A percentile compares a stretch with the other conserved stretches of the same genome.
Evolutionary conservation across 2,797 vertebrate genomes (phyloP).

Genomic region (Parauchenoglanis ngamensis): DNA sequence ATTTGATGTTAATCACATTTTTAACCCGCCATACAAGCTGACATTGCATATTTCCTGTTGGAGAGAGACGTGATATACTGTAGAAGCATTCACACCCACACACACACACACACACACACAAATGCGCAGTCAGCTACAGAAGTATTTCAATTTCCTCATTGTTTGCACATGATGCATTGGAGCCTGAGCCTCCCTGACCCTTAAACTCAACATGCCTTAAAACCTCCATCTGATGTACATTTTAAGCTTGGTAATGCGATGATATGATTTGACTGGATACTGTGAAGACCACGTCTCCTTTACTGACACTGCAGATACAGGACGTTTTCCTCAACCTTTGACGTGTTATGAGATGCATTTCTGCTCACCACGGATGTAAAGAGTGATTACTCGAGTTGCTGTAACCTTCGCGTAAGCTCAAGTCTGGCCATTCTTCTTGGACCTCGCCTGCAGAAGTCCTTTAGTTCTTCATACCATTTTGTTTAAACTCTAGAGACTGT

Average conservation of each 20-base stretch:
- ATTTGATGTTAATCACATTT: constrained; percentile 3
- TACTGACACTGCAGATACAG: not conserved
- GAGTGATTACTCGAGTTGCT: not conserved
- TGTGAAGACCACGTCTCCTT: not conserved
- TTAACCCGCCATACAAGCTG: not conserved
- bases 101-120: not conserved
- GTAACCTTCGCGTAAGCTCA: not conserved
- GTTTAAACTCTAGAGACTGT: not conserved
- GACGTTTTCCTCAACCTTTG: not conserved
- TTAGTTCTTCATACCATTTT: not conserved
- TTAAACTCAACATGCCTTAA: too few relatives aligned
- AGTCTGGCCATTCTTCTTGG: not conserved
- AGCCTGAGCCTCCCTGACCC: not conserved
- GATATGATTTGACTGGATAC: not conserved
- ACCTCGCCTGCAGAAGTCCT: not conserved
- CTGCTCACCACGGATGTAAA: not conserved
- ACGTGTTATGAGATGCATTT: not conserved
- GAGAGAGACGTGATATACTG: not conserved
- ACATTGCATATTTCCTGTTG: not conserved
- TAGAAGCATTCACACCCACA: not conserved
- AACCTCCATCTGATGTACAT: too few relatives aligned
- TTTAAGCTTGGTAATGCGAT: not conserved
- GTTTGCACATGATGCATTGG: not conserved
- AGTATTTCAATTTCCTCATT: not conserved
- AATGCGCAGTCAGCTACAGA: not conserved